Percentiles rank a stretch among this genome's conserved stretches.
These are phyloP conservation scores for Taurulus bubalis DNA, from an alignment of 2,113 vertebrate species.

Conservation along the genomic window DNA sequence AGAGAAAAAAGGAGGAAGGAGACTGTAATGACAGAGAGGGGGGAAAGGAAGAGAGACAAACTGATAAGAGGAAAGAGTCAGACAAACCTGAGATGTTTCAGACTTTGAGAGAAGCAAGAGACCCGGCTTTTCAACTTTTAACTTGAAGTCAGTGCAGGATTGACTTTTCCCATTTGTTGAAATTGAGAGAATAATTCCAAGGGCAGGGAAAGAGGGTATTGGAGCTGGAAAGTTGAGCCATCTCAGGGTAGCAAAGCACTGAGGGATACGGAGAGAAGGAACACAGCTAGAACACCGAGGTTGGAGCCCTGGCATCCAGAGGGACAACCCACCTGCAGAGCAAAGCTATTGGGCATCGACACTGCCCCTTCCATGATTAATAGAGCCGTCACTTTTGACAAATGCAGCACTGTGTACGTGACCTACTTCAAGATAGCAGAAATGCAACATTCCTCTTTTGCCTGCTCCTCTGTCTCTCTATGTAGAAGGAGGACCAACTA, in stretches of 20 bases:
- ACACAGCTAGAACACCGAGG: conserved; percentile 49
- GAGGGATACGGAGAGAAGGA: conserved; percentile 26
- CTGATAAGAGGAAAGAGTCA: not conserved
- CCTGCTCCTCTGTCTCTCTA: conserved; percentile 12
- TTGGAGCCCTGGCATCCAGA: conserved; percentile 56
- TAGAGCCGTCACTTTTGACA: conserved; percentile 80
- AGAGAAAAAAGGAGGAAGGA: not conserved
- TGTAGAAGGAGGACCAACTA: conserved; percentile 1
- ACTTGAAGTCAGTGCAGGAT: not conserved
- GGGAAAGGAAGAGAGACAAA: not conserved
- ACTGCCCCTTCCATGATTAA: conserved; percentile 75
- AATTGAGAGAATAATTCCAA: conserved; percentile 27
- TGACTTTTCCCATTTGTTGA: not conserved
- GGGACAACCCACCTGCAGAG: conserved; percentile 74
- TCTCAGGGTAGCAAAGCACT: conserved; percentile 1
- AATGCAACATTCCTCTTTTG: conserved; percentile 17
- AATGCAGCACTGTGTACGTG: conserved; percentile 73
- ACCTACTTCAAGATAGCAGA: conserved; percentile 75
- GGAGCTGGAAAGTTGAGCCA: conserved; percentile 25
- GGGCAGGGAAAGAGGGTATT: conserved; percentile 12
- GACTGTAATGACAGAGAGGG: not conserved
- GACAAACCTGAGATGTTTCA: conserved; percentile 2
- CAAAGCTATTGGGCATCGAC: conserved; percentile 69
- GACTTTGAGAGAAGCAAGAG: not conserved
- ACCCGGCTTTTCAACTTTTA: not conserved